Percentiles rank a stretch among this genome's conserved stretches.
Evolutionary conservation across 2,797 vertebrate genomes (phyloP).

Genomic region (Dicrostonyx torquatus): DNA sequence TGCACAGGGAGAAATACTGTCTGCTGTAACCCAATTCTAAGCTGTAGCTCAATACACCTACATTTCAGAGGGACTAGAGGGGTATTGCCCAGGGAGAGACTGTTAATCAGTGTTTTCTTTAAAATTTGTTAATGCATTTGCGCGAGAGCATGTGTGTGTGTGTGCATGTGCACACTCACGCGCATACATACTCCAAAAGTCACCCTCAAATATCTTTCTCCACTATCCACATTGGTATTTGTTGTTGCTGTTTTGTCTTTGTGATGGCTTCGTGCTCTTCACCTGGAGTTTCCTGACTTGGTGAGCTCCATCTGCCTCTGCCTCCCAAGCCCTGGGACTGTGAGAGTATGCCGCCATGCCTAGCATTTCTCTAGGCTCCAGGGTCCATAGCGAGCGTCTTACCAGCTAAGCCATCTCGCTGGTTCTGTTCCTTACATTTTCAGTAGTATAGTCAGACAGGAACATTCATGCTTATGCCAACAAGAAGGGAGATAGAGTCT

Average conservation of each 20-base stretch:
- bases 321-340: background rate
- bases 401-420: background rate
- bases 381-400: background rate
- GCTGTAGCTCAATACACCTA: background rate
- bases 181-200: background rate
- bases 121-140: background rate
- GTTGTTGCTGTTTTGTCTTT: background rate
- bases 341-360: background rate
- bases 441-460: background rate
- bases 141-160: background rate
- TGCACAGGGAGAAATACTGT: background rate
- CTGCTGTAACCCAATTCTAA: conserved; percentile 14
- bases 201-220: background rate
- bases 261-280: background rate
- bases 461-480: conserved; percentile 18
- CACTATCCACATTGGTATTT: background rate
- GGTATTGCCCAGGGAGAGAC: background rate
- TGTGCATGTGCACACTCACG: too few species aligned
- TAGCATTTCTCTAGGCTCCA: background rate
- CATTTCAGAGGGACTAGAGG: background rate
- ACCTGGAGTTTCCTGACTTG: background rate
- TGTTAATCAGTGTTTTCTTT: conserved; percentile 15
- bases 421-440: background rate
- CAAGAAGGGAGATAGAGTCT: background rate
- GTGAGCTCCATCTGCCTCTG: background rate